Base-by-base conservation (phyloP, 2,888 invertebrate genomes). In the Aproaerema taeniolella region DNA sequence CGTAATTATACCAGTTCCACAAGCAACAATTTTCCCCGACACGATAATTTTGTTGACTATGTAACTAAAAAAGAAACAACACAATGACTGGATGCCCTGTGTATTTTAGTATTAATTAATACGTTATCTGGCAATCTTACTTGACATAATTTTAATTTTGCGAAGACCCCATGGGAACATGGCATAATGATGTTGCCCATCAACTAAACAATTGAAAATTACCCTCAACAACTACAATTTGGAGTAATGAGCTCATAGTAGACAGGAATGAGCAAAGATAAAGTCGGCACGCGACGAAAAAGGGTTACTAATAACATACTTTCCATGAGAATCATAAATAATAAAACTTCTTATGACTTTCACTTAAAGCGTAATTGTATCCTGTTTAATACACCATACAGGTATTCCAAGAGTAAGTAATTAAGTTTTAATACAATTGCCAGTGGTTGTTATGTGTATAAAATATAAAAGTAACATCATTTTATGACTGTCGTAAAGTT, bases 151-250 rank as follows among this genome's bases (percentile, higher is more conserved):
- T 50, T 40, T 33, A 46, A 39, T 47, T 50, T 44, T 10, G 29
- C 17, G 17, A 17, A 32, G 32, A 31, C 25, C 17, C 33, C 40
- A 39, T 42, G 51, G 51, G 52, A 60, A 61, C 53, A 48, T 47
- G 51, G 47, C 51, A 48, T 67, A 69, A 68, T 61, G 56, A 48
- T 48, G 50, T 49, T 50, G 54, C 61, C 58, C 71, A 66, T 75
- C 67, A 71, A 52, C 43, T 53, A 61, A 64, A 61, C 65, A 63
- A 69, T 67, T 58, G 65, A 65, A 73, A 76, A 77, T 71, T 67
- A 60, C 67, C 46, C 47, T 6, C 62, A 72, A 74, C 64, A 56
- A 67, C 70, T 58, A 65, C 72, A 77, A 78, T 78, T 78, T 73
- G 55, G 55, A 45, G 49, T 75, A 76, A 78, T 71, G 69, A 70